A percentile compares a stretch with the other conserved stretches of the same genome.
Evolutionary conservation across 2,888 invertebrate species (phyloP).

Genomic region (Myopa tessellatipennis): DNA sequence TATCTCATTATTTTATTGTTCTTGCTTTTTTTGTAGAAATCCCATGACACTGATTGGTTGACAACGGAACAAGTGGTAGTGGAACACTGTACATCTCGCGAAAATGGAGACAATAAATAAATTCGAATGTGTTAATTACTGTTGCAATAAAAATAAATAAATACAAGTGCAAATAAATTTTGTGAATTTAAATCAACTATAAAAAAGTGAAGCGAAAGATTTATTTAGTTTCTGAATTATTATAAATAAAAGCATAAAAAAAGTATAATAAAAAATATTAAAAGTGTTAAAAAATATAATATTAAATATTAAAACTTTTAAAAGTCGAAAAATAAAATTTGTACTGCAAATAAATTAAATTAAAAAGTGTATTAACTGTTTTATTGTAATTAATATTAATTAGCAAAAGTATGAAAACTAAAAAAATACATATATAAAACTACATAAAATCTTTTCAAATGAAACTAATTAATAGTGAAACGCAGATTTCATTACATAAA

Average conservation of each 20-base stretch:
- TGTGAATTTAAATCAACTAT: too few relatives aligned
- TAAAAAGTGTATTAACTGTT: not conserved
- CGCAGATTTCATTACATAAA: not conserved
- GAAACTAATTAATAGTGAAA: not conserved
- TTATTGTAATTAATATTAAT: not conserved
- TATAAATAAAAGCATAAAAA: not conserved
- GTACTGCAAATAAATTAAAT: not conserved
- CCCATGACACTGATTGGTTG: not conserved
- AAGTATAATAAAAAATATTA: not conserved
- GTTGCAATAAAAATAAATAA: too few relatives aligned
- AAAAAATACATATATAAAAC: not conserved
- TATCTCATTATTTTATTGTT: not conserved
- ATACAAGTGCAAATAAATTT: too few relatives aligned
- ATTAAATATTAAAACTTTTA: not conserved
- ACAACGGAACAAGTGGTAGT: slow-evolving; percentile 2
- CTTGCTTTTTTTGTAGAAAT: slow-evolving; percentile 8
- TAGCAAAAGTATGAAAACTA: not conserved
- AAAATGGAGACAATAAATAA: too few relatives aligned
- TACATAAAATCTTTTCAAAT: not conserved
- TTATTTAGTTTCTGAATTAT: too few relatives aligned
- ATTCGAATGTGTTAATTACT: too few relatives aligned
- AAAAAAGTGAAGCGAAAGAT: too few relatives aligned
- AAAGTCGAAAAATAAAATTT: not conserved
- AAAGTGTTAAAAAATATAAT: not conserved
- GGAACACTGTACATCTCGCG: not conserved